These are phyloP conservation scores for Cyclargus thomasi DNA, from an alignment of 1,140 invertebrate genomes.

Conservation along the genomic window DNA sequence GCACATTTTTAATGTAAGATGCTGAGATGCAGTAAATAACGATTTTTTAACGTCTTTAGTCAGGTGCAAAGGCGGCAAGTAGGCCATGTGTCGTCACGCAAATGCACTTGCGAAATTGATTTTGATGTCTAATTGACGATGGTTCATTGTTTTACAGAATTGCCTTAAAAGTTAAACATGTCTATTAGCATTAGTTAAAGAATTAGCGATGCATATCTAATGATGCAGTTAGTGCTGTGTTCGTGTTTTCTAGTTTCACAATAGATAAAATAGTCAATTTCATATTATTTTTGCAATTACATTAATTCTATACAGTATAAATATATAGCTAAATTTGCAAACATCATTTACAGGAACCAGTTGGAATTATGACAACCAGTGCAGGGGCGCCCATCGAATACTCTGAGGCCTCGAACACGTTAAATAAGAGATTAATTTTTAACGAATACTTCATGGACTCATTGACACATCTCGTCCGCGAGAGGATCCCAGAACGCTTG, in stretches of 20 bases:
- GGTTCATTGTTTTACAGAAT: not conserved
- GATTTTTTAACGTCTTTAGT: not conserved
- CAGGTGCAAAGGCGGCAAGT: not conserved
- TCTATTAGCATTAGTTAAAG: conserved; percentile 3
- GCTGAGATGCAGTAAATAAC: not conserved
- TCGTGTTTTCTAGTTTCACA: not conserved
- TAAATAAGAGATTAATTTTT: conserved; percentile 79
- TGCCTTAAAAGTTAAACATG: conserved; percentile 13
- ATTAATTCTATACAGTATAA: not conserved
- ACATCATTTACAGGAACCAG: conserved; percentile 83
- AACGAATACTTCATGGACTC: conserved; percentile 92
- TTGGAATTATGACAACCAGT: conserved; percentile 86
- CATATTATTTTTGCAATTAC: not conserved
- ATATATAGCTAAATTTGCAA: not conserved
- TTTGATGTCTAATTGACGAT: not conserved
- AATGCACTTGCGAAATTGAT: not conserved
- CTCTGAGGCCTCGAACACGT: conserved; percentile 70
- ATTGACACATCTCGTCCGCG: conserved; percentile 90
- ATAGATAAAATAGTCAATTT: not conserved
- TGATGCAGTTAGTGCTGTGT: not conserved
- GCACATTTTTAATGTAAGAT: not conserved
- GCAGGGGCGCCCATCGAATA: conserved; percentile 88
- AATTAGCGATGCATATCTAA: conserved; percentile 9
- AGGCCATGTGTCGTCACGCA: not conserved
- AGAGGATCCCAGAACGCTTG: conserved; percentile 95